These are phyloP conservation scores for Athene noctua DNA, from an alignment of 2,113 vertebrate species.

Conservation along the genomic window DNA sequence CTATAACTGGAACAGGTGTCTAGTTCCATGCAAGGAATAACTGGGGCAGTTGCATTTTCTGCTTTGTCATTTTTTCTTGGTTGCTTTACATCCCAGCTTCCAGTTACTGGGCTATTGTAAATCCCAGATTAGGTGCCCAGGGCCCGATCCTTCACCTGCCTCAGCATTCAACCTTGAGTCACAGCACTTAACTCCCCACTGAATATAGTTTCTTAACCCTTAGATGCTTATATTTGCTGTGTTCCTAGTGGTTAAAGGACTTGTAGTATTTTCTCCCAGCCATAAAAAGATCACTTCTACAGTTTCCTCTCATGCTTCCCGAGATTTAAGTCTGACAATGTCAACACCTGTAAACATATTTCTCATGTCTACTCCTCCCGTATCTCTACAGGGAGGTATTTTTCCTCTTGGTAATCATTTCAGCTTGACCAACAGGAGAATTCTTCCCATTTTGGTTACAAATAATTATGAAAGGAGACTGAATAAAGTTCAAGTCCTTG, in stretches of 20 bases:
- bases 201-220: neutral
- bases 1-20: neutral
- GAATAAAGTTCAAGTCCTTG: neutral
- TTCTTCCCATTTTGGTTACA: neutral
- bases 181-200: neutral
- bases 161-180: neutral
- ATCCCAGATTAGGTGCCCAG: neutral
- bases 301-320: neutral
- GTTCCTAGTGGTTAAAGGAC: neutral
- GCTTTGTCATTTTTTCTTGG: neutral
- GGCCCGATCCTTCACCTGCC: neutral
- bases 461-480: neutral
- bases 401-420: neutral
- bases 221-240: neutral
- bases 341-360: neutral
- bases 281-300: neutral
- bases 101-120: neutral
- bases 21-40: neutral
- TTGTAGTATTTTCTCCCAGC: neutral
- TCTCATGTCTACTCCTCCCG: neutral
- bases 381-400: neutral
- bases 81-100: neutral
- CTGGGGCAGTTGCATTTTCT: neutral
- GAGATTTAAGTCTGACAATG: neutral
- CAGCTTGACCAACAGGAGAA: neutral